Evolutionary conservation across 2,888 invertebrate species (phyloP), one percentile per base, ranked within the genome.

Genomic region (Lepidocyrtinus sp.): DNA sequence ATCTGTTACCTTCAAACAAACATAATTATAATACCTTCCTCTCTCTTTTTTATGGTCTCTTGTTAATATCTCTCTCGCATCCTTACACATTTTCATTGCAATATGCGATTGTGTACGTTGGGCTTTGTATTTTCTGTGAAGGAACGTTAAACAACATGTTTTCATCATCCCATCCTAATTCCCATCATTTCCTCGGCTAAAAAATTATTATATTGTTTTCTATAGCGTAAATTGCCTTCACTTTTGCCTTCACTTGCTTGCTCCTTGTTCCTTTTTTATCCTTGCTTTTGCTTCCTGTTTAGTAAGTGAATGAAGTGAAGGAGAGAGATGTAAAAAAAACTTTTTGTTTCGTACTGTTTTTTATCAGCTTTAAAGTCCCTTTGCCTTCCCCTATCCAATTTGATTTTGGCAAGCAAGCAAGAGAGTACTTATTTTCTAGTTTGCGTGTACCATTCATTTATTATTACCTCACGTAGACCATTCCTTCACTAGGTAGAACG

Each of bases 201-300:
- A 19, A 21, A 7, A 7, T 19, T 7, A 22, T 24, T 7, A 22
- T 24, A 62, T 62, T 19, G 19, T n/a, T 12, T 62, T 22, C 62
- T n/a, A 62, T 17, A 25, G n/a, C n/a, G 2, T 26, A 25, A 25
- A 1, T 36, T 19, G 24, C 17, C 27, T 17, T 61, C 15, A n/a
- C 63, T 17, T 12, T 63, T 61, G 63, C 70, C 64, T 76, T 22
- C 22, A 26, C 27, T 72, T 24, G 55, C 63, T 68, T 62, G 59
- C 50, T 70, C 59, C 21, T 62, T 62, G 63, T 50, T 45, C 71
- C 71, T 72, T 71, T 55, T 70, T 78, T 78, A 78, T 78, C 78
- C 78, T 78, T 78, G 78, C 73, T 73, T 62, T 73, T 78, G 78
- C 78, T 78, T 78, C 78, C 78, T 78, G 77, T 76, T 69, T 36